A percentile compares a stretch with the other conserved stretches of the same genome.
These are phyloP conservation scores for Drosophila ironensis DNA, from an alignment of 1,140 invertebrate species.

Conservation along the genomic window DNA sequence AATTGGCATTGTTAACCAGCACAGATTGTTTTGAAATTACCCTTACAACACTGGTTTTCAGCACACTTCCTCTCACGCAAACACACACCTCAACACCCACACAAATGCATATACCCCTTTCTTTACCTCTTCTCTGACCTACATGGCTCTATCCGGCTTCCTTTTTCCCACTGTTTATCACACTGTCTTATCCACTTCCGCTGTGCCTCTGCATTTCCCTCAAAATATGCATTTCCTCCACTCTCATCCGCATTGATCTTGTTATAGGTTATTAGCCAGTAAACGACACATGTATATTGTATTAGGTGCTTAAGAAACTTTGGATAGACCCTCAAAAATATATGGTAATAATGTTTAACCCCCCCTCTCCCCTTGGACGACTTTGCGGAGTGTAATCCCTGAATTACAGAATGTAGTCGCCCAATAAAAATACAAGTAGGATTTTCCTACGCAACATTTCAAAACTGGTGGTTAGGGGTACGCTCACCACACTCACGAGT, in stretches of 20 bases:
- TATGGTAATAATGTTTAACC: too few species aligned
- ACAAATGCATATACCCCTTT: neutral
- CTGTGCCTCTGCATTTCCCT: too few species aligned
- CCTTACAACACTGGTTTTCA: constrained; percentile 45
- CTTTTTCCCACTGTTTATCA: too few species aligned
- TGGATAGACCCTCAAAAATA: constrained; percentile 52
- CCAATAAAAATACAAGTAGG: constrained; percentile 1
- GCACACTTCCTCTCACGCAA: constrained; percentile 12
- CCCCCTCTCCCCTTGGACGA: too few species aligned
- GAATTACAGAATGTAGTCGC: too few species aligned
- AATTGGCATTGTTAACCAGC: constrained; percentile 37
- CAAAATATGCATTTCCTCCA: too few species aligned
- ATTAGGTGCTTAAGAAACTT: constrained; percentile 57
- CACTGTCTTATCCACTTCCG: too few species aligned
- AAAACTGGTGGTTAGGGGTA: constrained; percentile 4
- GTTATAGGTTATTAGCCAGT: constrained; percentile 42
- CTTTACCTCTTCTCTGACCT: neutral
- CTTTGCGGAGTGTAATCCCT: too few species aligned
- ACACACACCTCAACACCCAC: neutral
- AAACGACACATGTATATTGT: constrained; percentile 50
- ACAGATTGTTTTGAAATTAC: constrained; percentile 51
- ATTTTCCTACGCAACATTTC: neutral
- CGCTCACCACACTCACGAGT: constrained; percentile 34
- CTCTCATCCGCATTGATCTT: constrained; percentile 28
- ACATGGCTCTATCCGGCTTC: neutral